Base-by-base conservation (phyloP, 2,888 invertebrate genomes). In the Argyra leucocephala region DNA sequence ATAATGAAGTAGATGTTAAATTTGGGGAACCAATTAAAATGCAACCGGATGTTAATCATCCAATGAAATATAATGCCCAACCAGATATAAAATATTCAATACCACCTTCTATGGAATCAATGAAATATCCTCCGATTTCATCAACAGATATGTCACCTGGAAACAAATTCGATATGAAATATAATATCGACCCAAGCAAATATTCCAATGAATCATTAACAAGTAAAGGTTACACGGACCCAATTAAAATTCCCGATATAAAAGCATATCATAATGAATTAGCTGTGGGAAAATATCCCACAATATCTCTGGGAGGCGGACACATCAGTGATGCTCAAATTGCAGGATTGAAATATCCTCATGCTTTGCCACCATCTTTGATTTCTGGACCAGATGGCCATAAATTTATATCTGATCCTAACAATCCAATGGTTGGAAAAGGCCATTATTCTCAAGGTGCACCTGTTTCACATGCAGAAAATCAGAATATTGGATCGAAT, bases 21-120 rank as follows among this genome's bases (percentile, higher is more conserved):
- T 80, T 76, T 71, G 74, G 72, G 68, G 77, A 77, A 36, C 70
- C 75, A 57, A 73, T 77, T 60, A 78, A 78, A 70, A 75, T 65
- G 74, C 57, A 67, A 64, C 65, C 68, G 22, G 73, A 71, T 62
- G 69, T 66, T 36, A 65, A 63, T 59, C 62, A 67, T 37, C 66
- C 67, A 48, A 48, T 48, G 48, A 48, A 48, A 5, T 48, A 61
- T n/a, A 61, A 21, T 12, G 12, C 10, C 4, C 59, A 59, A 59
- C 59, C 23, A 23, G 79, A 79, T 63, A 72, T 80, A 79, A 85
- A 81, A 74, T 84, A 72, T 81, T 83, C 75, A 22, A 64, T 68
- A 31, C 75, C 77, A 12, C 76, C 78, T 5, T 73, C 74, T 2
- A 72, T 73, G 1, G 79, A 78, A 63, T 72, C 76, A 3, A 71